phyloP scores from a whole-genome alignment of 2,113 vertebrate species.

The Ctenodactylus gundi region DNA sequence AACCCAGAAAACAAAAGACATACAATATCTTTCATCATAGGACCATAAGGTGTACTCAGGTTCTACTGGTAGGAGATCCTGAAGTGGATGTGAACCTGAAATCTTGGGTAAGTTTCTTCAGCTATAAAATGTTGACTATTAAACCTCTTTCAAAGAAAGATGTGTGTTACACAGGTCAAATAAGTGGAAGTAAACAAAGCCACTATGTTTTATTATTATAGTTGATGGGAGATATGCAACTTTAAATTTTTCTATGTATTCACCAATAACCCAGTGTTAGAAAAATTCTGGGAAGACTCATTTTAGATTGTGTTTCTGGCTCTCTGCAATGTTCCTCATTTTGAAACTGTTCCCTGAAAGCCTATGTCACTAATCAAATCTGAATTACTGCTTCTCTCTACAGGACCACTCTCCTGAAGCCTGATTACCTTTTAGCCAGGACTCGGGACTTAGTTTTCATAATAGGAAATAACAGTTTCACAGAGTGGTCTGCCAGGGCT shows the following conservation, averaged over 20 bases:
- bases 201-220: not conserved
- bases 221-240: not conserved
- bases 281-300: slow-evolving; percentile 44
- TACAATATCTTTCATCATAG: not conserved
- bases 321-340: slow-evolving; percentile 37
- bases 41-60: not conserved
- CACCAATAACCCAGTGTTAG: not conserved
- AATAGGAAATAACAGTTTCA: slow-evolving; percentile 67
- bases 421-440: slow-evolving; percentile 65
- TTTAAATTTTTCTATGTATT: not conserved
- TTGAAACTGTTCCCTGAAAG: slow-evolving; percentile 59
- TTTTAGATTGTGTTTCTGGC: not conserved
- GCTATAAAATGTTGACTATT: not conserved
- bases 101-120: not conserved
- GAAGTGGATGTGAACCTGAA: not conserved
- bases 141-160: not conserved
- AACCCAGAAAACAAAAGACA: not conserved
- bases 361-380: slow-evolving; percentile 64
- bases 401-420: slow-evolving; percentile 43
- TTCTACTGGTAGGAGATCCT: not conserved
- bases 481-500: slow-evolving; percentile 51
- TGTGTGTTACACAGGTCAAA: not conserved
- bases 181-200: not conserved
- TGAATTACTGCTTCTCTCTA: slow-evolving; percentile 56
- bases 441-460: slow-evolving; percentile 68